Evolutionary conservation across 2,113 vertebrate genomes (phyloP), one percentile per base, ranked within the genome.

Genomic region (Cinclus cinclus): DNA sequence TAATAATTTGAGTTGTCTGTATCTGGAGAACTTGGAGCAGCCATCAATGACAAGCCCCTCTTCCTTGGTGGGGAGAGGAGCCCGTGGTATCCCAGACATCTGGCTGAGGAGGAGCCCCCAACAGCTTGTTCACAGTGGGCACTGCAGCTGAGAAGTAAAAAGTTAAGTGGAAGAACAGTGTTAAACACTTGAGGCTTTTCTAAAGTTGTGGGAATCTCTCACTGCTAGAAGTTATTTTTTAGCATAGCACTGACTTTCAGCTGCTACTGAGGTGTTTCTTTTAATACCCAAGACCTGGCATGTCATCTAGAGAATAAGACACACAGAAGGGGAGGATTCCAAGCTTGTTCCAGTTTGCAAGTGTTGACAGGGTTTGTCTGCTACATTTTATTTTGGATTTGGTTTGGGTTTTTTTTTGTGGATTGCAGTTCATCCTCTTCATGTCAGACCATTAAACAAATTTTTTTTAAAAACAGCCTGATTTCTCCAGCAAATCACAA

Each of bases 1-100:
- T 30, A 69, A 41, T 55, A 16, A 56, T 76, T 37, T 0, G 1
- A 64, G 30, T 44, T 86, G 13, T 21, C 24, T 0, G 0, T 76
- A 4, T 53, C 31, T 65, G 46, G 31, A 91, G 46, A 83, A 62
- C 6, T 11, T 76, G 82, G 62, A 80, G 44, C 62, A 65, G 78
- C 53, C 41, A 31, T 64, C 16, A 3, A 28, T 68, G 85, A 35
- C 1, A 3, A 70, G 28, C 47, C 42, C 4, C 35, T 74, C 68
- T 93, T 87, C 49, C 49, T 33, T 50, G 17, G 17, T 18, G 31
- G 11, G 44, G 35, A 62, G 53, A 49, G 31, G 53, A 75, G 4
- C 37, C 2, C 1, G 11, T 24, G 44, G 37, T 21, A 28, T 21
- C 37, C 13, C 37, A 41, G 53, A 56, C 33, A 56, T 60, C 24